A percentile compares a stretch with the other conserved stretches of the same genome.
Conservation (phyloP, 2,113 vertebrate species). For the Pseudorectes ferrugineus region DNA sequence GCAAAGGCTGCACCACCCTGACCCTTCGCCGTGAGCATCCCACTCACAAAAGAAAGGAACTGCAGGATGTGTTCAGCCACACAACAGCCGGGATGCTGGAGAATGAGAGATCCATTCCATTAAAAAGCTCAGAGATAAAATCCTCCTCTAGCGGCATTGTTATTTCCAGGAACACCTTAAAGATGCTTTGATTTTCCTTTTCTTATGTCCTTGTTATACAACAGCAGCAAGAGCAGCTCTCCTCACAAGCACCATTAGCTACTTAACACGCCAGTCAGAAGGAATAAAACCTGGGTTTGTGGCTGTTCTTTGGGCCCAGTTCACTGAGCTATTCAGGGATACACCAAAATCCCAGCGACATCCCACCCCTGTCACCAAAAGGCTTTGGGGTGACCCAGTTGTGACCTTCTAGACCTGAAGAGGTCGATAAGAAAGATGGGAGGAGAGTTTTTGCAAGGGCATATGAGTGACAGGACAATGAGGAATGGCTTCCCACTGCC, state of each 20-base stretch:
- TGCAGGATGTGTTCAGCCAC: background rate
- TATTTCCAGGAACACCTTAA: conserved; percentile 23
- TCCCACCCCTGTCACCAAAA: background rate
- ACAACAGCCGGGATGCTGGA: background rate
- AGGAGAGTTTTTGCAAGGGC: background rate
- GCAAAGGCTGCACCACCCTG: background rate
- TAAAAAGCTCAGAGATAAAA: background rate
- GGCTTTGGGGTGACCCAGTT: background rate
- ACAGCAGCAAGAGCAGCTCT: conserved; percentile 10
- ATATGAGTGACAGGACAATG: fast-evolving
- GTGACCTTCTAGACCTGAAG: background rate
- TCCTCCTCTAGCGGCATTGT: background rate
- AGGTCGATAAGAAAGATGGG: background rate
- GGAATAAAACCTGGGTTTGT: background rate
- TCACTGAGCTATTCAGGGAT: background rate
- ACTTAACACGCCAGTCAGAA: background rate
- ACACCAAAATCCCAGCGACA: background rate
- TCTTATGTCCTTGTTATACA: background rate
- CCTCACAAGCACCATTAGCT: conserved; percentile 1
- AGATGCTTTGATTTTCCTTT: conserved; percentile 16
- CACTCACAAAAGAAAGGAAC: background rate
- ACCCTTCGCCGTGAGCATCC: background rate
- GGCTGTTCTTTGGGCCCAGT: background rate
- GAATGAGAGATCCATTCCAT: background rate
- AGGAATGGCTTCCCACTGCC: background rate